Evolutionary conservation across 2,888 invertebrate genomes (phyloP).

Genomic region (Temnothorax ravouxi): DNA sequence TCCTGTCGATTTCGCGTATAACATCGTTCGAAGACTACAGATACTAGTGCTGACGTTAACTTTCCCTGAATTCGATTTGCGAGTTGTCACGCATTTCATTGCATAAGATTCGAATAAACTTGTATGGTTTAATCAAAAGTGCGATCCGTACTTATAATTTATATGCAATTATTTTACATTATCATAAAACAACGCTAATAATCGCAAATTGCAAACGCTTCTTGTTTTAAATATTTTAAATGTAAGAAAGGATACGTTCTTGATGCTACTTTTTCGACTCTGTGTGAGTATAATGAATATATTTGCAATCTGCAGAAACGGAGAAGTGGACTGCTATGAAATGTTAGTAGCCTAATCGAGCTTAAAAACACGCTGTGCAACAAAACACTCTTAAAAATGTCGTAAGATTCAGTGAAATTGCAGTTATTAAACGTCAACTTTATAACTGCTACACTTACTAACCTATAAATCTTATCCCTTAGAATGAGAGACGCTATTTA

Average conservation of each 20-base stretch:
- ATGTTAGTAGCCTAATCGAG: neutral
- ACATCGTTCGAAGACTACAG: constrained; percentile 20
- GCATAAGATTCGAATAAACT: neutral
- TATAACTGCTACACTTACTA: constrained; percentile 23
- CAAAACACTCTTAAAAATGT: constrained; percentile 7
- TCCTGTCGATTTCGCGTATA: constrained; percentile 47
- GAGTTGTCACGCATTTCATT: constrained; percentile 35
- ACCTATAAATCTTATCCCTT: constrained; percentile 17
- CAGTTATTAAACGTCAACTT: constrained; percentile 21
- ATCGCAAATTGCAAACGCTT: neutral
- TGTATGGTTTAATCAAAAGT: neutral
- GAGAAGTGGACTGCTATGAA: neutral
- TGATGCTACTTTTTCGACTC: neutral
- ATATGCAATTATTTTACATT: neutral
- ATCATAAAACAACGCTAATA: neutral
- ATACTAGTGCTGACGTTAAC: constrained; percentile 43
- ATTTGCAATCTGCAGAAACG: neutral
- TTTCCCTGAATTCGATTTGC: constrained; percentile 47
- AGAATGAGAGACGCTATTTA: neutral
- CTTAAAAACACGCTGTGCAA: neutral
- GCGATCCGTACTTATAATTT: neutral
- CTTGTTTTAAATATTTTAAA: neutral
- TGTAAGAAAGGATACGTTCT: neutral
- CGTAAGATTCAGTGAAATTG: constrained; percentile 24
- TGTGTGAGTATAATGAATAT: constrained; percentile 6